A percentile compares a stretch with the other conserved stretches of the same genome.
Conservation (phyloP, 2,113 vertebrate genomes). For the Uria aalge region DNA sequence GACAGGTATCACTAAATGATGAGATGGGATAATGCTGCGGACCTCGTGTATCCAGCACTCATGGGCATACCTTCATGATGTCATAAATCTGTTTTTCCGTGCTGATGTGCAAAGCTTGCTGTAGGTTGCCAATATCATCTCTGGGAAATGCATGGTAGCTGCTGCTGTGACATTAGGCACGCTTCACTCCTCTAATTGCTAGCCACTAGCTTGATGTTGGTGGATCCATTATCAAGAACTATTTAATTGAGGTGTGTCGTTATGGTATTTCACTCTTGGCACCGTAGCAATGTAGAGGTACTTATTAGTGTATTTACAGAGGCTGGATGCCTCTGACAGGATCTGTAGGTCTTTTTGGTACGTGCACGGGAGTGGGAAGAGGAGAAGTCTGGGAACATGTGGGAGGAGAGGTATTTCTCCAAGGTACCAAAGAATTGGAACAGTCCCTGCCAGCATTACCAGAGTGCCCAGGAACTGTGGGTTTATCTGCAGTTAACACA, state of each 20-base stretch:
- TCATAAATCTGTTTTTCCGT: neutral
- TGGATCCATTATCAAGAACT: neutral
- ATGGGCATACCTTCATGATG: neutral
- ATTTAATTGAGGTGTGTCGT: neutral
- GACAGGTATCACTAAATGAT: neutral
- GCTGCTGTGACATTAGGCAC: neutral
- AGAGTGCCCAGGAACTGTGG: neutral
- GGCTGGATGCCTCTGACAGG: neutral
- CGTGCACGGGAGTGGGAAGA: neutral
- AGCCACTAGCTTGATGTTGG: neutral
- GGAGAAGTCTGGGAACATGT: neutral
- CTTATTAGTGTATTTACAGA: neutral
- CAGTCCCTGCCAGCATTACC: neutral
- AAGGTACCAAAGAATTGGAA: neutral
- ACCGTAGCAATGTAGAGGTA: neutral
- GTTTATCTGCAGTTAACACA: neutral
- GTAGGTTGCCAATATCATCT: rapidly evolving
- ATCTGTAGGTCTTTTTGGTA: neutral
- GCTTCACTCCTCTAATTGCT: neutral
- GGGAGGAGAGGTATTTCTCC: neutral
- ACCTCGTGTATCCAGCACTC: rapidly evolving
- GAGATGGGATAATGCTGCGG: neutral
- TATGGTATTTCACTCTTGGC: neutral
- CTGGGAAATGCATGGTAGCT: neutral
- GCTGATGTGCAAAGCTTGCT: neutral